Evolutionary conservation across 2,797 vertebrate species (phyloP).

Genomic region (Mus spretus): DNA sequence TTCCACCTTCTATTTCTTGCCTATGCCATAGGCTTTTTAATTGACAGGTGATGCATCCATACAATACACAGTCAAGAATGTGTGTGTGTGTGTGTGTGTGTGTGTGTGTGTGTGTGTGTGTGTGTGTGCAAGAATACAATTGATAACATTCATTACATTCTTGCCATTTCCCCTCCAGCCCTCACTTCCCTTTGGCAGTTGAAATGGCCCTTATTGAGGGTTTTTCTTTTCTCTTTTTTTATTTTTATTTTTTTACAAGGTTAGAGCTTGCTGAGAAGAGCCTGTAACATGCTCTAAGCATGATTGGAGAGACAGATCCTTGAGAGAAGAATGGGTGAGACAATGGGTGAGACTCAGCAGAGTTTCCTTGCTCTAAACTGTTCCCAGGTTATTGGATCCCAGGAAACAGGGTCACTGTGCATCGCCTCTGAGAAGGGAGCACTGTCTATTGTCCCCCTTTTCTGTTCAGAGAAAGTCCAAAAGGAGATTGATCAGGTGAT

Average conservation of each 20-base stretch:
- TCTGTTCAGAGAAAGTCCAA: constrained; percentile 54
- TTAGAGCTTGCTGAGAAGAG: neutral
- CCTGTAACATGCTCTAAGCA: neutral
- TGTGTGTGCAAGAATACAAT: neutral
- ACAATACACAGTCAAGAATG: no score
- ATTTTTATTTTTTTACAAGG: neutral
- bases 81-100: no score
- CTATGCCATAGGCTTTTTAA: no score
- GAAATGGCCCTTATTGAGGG: neutral
- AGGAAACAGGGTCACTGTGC: neutral
- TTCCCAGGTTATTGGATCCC: neutral
- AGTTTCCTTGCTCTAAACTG: no score
- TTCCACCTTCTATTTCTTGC: no score
- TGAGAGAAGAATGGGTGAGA: neutral
- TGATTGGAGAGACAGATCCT: neutral
- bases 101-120: no score
- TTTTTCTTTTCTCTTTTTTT: neutral
- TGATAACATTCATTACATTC: neutral
- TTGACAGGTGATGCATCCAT: no score
- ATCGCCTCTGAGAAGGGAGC: neutral
- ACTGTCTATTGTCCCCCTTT: neutral
- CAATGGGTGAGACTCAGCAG: neutral
- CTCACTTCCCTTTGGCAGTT: neutral
- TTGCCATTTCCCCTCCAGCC: fast-evolving
- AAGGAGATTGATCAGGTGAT: constrained; percentile 69